phyloP scores from a whole-genome alignment of 2,888 invertebrate genomes.

The Tricholauxania praeusta region DNA sequence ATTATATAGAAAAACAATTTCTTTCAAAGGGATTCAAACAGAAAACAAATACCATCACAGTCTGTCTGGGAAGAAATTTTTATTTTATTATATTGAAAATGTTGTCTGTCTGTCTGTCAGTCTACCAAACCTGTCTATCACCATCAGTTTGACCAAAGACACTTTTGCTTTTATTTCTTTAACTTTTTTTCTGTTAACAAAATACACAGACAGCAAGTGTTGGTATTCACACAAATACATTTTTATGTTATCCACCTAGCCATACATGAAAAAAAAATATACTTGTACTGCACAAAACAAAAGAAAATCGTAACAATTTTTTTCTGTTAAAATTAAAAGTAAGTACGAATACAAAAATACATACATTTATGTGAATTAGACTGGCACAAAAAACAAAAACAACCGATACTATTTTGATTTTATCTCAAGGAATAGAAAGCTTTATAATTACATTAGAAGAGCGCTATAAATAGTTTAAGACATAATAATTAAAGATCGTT shows the following conservation, averaged over 20 bases:
- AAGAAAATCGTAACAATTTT: neutral
- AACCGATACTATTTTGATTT: no score
- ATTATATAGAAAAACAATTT: no score
- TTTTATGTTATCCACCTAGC: neutral
- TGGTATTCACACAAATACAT: neutral
- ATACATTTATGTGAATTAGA: no score
- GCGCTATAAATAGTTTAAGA: no score
- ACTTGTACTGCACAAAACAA: neutral
- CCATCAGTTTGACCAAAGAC: slow-evolving; percentile 9
- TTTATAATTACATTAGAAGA: no score
- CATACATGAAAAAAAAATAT: neutral
- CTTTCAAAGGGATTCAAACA: neutral
- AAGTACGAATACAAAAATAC: no score
- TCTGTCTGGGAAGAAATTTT: no score
- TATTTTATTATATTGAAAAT: no score
- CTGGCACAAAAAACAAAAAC: no score
- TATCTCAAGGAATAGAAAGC: no score
- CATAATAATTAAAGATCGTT: no score
- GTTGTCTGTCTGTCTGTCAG: slow-evolving; percentile 3
- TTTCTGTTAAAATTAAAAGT: neutral
- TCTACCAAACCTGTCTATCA: slow-evolving; percentile 8
- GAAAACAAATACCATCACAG: neutral
- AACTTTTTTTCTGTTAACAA: neutral
- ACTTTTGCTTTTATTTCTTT: neutral
- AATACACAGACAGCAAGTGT: slow-evolving; percentile 1